Conservation (phyloP, 2,797 vertebrate genomes). For the Aselliscus stoliczkanus region DNA sequence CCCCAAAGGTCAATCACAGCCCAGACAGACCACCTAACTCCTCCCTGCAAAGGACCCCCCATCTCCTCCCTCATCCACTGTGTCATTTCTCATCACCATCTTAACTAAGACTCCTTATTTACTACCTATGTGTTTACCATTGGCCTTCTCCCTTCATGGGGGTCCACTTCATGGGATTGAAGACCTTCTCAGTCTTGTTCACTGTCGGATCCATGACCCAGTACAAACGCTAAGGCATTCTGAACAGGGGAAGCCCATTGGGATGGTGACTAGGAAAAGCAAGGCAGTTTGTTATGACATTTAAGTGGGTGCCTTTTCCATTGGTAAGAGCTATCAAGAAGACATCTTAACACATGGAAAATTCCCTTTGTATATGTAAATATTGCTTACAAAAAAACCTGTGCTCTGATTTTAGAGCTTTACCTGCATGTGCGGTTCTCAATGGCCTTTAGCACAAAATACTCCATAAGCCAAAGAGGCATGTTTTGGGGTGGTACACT, state of each 20-base stretch:
- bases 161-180: not conserved
- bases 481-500: not conserved
- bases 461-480: not conserved
- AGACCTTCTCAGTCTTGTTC: not conserved
- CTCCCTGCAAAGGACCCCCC: no score
- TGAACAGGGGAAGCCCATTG: not conserved
- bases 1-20: not conserved
- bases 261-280: not conserved
- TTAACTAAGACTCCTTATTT: not conserved
- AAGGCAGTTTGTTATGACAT: not conserved
- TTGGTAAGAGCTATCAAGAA: not conserved
- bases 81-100: not conserved
- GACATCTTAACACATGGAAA: not conserved
- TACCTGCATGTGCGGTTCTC: not conserved
- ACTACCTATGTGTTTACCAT: fast-evolving
- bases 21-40: no score
- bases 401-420: not conserved
- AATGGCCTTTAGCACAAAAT: not conserved
- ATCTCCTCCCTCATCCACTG: not conserved
- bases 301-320: not conserved
- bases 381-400: not conserved
- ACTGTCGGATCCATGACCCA: not conserved
- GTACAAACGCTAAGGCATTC: not conserved
- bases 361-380: not conserved
- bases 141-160: no score